phyloP scores from a whole-genome alignment of 2,888 invertebrate genomes.

The Willowsia nigromaculata region DNA sequence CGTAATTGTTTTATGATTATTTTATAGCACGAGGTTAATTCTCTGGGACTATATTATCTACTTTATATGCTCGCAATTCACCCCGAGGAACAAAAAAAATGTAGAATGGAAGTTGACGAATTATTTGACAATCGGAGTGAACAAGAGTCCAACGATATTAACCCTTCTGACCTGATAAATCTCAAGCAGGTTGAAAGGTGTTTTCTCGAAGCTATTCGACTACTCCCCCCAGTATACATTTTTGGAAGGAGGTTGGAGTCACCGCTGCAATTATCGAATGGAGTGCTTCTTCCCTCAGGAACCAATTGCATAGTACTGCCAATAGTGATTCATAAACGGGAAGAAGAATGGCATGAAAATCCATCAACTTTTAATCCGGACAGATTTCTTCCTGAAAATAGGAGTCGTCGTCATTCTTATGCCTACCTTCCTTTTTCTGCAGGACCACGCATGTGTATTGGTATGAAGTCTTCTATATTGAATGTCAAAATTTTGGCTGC shows the following conservation, averaged over 20 bases:
- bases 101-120: neutral
- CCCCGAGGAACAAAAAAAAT: constrained; percentile 20
- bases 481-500: neutral
- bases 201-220: neutral
- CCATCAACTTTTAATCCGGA: constrained; percentile 27
- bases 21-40: neutral
- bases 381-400: constrained; percentile 14
- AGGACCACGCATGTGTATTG: constrained; percentile 6
- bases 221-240: neutral
- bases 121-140: neutral
- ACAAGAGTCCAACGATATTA: too few species aligned
- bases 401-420: neutral
- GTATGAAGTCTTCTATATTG: neutral
- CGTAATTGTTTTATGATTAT: neutral
- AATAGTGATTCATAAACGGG: neutral
- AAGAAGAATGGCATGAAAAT: neutral
- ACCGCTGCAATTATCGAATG: too few species aligned
- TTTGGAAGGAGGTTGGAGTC: constrained; percentile 3
- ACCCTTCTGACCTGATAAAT: neutral
- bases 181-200: constrained; percentile 44
- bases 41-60: neutral
- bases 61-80: neutral
- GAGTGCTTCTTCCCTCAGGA: neutral
- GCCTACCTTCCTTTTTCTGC: constrained; percentile 1
- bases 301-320: neutral